phyloP scores from a whole-genome alignment of 2,888 invertebrate genomes.

The Cheilosia variabilis region DNA sequence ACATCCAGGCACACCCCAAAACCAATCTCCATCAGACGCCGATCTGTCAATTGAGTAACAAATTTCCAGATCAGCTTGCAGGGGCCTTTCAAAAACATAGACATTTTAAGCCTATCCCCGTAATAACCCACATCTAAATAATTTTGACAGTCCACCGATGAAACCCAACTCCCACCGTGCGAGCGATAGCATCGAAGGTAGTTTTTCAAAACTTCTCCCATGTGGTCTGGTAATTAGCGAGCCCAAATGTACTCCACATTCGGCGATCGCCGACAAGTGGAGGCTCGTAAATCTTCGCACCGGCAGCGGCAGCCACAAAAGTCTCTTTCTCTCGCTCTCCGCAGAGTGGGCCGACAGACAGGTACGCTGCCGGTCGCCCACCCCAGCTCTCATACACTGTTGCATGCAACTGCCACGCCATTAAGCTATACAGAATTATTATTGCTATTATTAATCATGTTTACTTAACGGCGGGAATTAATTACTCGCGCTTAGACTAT shows the following conservation, averaged over 20 bases:
- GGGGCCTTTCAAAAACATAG: background rate
- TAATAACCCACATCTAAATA: conserved; percentile 13
- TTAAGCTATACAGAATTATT: conserved; percentile 52
- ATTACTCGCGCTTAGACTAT: conserved; percentile 71
- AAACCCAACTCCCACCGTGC: conserved; percentile 42
- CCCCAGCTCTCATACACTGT: conserved; percentile 13
- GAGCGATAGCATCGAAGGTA: conserved; percentile 55
- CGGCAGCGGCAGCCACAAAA: conserved; percentile 19
- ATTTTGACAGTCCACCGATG: conserved; percentile 37
- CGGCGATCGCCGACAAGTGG: conserved; percentile 64
- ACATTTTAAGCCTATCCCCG: background rate
- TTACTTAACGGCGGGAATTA: conserved; percentile 70
- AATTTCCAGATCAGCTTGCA: background rate
- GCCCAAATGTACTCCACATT: conserved; percentile 67
- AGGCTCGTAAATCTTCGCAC: conserved; percentile 67
- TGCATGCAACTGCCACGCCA: conserved; percentile 59
- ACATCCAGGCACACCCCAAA: background rate
- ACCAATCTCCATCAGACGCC: background rate
- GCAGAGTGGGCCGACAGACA: conserved; percentile 23
- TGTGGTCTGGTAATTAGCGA: conserved; percentile 72
- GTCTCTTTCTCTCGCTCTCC: conserved; percentile 1
- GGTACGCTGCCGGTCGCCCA: conserved; percentile 21
- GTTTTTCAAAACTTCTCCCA: conserved; percentile 65
- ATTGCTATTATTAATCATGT: conserved; percentile 73
- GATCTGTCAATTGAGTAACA: conserved; percentile 10